A percentile compares a stretch with the other conserved stretches of the same genome.
Evolutionary conservation across 2,797 vertebrate species (phyloP).

Genomic region (Vespertilio murinus): DNA sequence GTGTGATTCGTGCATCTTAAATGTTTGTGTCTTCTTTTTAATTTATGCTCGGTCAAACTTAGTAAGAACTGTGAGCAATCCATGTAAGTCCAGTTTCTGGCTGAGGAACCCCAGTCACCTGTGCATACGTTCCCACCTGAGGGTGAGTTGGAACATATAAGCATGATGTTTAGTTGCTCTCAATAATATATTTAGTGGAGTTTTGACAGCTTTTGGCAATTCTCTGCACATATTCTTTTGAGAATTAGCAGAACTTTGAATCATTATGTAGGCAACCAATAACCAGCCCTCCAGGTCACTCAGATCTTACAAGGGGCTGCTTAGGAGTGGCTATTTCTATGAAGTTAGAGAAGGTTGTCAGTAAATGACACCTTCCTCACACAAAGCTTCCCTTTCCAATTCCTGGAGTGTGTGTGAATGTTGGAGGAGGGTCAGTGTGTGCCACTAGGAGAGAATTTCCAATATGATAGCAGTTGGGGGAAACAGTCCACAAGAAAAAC

Average conservation of each 20-base stretch:
- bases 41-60: too few species aligned
- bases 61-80: too few species aligned
- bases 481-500: slow-evolving; percentile 14
- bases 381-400: background rate
- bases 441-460: background rate
- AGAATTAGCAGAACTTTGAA: slow-evolving; percentile 18
- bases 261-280: background rate
- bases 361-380: background rate
- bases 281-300: background rate
- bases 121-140: too few species aligned
- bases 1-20: too few species aligned
- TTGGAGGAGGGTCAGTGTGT: background rate
- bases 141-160: too few species aligned
- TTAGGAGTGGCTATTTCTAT: background rate
- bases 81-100: too few species aligned
- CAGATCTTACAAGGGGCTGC: background rate
- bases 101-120: too few species aligned
- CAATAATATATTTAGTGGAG: slow-evolving; percentile 5
- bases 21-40: too few species aligned
- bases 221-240: slow-evolving; percentile 22
- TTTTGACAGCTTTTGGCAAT: slow-evolving; percentile 39
- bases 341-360: background rate
- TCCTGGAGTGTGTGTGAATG: background rate
- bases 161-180: background rate
- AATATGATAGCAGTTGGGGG: background rate